Evolutionary conservation across 2,888 invertebrate genomes (phyloP).

Genomic region (Pollenia amentaria): DNA sequence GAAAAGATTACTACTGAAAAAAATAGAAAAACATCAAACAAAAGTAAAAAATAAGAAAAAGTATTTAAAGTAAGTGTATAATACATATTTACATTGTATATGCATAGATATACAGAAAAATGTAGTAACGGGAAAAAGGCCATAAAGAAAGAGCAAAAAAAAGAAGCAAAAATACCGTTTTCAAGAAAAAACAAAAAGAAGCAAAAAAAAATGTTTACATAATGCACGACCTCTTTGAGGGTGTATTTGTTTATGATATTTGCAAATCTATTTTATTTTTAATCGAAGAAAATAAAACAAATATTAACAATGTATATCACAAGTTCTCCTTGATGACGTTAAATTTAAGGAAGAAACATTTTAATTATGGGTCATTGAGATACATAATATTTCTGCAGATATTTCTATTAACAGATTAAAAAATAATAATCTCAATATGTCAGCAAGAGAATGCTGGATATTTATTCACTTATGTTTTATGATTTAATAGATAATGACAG

Average conservation of each 20-base stretch:
- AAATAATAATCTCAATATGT: not conserved
- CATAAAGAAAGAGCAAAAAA: too few relatives aligned
- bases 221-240: constrained; percentile 33
- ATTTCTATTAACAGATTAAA: not conserved
- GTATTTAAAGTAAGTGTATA: too few relatives aligned
- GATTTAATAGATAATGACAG: not conserved
- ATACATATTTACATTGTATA: too few relatives aligned
- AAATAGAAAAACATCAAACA: too few relatives aligned
- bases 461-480: not conserved
- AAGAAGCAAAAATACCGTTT: too few relatives aligned
- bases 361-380: not conserved
- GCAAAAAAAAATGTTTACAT: constrained; percentile 11
- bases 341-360: constrained; percentile 41
- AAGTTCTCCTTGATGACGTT: constrained; percentile 20
- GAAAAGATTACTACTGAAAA: too few relatives aligned
- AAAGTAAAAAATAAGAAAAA: too few relatives aligned
- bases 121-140: too few relatives aligned
- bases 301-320: not conserved
- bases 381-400: not conserved
- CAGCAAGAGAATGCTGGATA: constrained; percentile 11
- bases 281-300: not conserved
- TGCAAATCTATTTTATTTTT: constrained; percentile 5
- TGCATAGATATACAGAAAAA: too few relatives aligned
- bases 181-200: too few relatives aligned
- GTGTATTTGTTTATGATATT: constrained; percentile 17